Evolutionary conservation across 2,113 vertebrate genomes (phyloP).

Genomic region (Amphiprion ocellaris): DNA sequence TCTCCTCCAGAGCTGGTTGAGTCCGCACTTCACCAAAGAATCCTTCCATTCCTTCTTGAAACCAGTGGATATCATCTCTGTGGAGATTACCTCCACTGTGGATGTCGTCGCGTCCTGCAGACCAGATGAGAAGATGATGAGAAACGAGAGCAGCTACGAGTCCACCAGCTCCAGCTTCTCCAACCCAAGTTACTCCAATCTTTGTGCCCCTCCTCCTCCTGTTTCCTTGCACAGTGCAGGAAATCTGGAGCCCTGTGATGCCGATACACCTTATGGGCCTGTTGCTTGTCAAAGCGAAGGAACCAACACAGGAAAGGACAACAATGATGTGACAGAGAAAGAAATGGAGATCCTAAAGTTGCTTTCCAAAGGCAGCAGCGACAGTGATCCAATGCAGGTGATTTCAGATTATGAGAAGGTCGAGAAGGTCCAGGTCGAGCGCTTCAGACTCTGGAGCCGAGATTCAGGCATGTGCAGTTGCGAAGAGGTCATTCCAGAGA

Average conservation of each 20-base stretch:
- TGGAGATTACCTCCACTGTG: conserved; percentile 47
- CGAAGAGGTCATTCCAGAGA: conserved; percentile 73
- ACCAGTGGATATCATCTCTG: conserved; percentile 29
- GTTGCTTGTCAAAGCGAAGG: neutral
- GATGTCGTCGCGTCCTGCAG: neutral
- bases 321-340: conserved; percentile 5
- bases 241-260: conserved; percentile 46
- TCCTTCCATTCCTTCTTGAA: conserved; percentile 30
- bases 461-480: conserved; percentile 72
- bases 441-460: conserved; percentile 54
- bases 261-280: conserved; percentile 61
- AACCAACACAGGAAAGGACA: neutral
- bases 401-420: conserved; percentile 68
- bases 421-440: conserved; percentile 34
- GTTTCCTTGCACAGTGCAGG: conserved; percentile 10
- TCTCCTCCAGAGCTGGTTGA: conserved; percentile 65
- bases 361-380: conserved; percentile 9
- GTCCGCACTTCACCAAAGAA: conserved; percentile 42
- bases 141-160: neutral
- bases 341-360: neutral
- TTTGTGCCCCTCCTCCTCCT: conserved; percentile 18
- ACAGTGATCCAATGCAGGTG: conserved; percentile 1
- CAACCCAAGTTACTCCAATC: conserved; percentile 74
- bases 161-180: conserved; percentile 64
- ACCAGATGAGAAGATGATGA: conserved; percentile 1